Percentiles rank a stretch among this genome's conserved stretches.
These are phyloP conservation scores for Chondrosia reniformis DNA, from an alignment of 37 sponge, comb jelly and placozoan species.

Conservation along the genomic window DNA sequence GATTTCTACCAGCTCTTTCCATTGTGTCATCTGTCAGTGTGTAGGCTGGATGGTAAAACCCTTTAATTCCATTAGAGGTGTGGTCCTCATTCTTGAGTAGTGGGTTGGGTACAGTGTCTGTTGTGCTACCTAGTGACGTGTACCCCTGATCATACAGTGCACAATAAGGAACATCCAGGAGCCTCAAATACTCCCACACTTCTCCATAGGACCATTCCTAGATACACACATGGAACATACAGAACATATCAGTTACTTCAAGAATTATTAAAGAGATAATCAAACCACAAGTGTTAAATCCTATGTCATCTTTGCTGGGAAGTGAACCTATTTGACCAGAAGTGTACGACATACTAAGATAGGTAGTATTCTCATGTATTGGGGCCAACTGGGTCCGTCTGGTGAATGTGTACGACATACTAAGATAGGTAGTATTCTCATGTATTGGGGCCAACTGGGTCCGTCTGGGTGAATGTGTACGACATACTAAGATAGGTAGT, in stretches of 20 bases:
- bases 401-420: constrained; percentile 38
- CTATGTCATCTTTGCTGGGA: too few species aligned
- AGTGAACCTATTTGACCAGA: too few species aligned
- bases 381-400: too few species aligned
- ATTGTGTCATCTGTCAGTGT: constrained; percentile 62
- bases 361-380: constrained; percentile 85
- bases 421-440: constrained; percentile 86
- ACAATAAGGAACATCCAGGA: constrained; percentile 78
- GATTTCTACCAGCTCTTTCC: constrained; percentile 83
- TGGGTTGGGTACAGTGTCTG: constrained; percentile 76
- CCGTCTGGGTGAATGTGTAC: too few species aligned
- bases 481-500: constrained; percentile 72
- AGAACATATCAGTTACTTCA: too few species aligned
- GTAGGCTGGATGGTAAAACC: constrained; percentile 76
- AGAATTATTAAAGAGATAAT: too few species aligned
- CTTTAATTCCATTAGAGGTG: neutral
- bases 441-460: constrained; percentile 88
- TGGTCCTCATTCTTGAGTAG: constrained; percentile 33
- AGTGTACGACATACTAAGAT: constrained; percentile 54
- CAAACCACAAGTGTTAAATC: too few species aligned
- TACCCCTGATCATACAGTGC: constrained; percentile 90
- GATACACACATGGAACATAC: constrained; percentile 4
- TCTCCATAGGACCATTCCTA: constrained; percentile 88
- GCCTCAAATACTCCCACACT: constrained; percentile 77
- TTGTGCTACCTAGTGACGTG: constrained; percentile 83